Percentiles rank a stretch among this genome's conserved stretches.
Evolutionary conservation across 2,797 vertebrate species (phyloP).

Genomic region (Margarornis squamiger): DNA sequence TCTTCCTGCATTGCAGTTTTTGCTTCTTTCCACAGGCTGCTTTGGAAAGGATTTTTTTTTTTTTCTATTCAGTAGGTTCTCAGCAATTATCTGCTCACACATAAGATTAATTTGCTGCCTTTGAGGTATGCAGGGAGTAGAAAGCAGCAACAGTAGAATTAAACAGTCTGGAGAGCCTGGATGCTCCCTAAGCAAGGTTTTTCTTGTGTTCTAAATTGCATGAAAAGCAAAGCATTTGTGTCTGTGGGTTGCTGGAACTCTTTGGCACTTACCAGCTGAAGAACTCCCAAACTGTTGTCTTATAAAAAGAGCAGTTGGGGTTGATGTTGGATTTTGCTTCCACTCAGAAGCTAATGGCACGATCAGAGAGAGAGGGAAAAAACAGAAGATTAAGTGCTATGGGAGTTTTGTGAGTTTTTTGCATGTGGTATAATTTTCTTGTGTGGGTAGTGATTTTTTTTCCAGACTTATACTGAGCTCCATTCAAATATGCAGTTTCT

Average conservation of each 20-base stretch:
- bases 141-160: background rate
- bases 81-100: background rate
- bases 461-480: background rate
- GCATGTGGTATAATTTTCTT: background rate
- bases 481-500: background rate
- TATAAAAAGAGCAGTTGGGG: background rate
- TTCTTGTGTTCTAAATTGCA: background rate
- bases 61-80: background rate
- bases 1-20: background rate
- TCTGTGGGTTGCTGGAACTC: background rate
- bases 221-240: background rate
- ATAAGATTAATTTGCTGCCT: conserved; percentile 36
- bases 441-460: background rate
- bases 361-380: background rate
- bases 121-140: background rate
- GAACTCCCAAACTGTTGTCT: background rate
- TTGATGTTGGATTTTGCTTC: background rate
- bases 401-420: background rate
- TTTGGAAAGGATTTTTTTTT: background rate
- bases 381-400: background rate
- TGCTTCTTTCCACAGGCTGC: background rate
- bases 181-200: background rate
- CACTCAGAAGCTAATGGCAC: background rate
- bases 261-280: background rate
- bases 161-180: background rate